A percentile compares a stretch with the other conserved stretches of the same genome.
Conservation (phyloP, 2,888 invertebrate genomes). For the Opisthograptis luteolata region DNA sequence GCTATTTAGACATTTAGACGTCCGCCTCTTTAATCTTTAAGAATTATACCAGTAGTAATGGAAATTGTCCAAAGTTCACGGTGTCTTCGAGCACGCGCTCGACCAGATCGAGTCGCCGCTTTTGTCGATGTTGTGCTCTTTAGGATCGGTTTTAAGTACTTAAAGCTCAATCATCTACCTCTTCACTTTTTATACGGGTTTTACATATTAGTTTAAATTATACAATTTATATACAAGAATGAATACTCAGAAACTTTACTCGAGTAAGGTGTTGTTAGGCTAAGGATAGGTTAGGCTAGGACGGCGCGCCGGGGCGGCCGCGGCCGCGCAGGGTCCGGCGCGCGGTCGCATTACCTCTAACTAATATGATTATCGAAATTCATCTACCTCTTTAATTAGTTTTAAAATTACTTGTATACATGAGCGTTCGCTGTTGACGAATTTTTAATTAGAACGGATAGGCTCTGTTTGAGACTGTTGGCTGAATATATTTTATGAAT, state of each 20-base stretch:
- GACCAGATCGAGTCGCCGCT: slow-evolving; percentile 42
- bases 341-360: slow-evolving; percentile 61
- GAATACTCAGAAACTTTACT: slow-evolving; percentile 84
- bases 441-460: slow-evolving; percentile 65
- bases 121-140: slow-evolving; percentile 66
- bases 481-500: slow-evolving; percentile 80
- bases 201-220: slow-evolving; percentile 83
- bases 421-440: slow-evolving; percentile 73
- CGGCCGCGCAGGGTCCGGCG: slow-evolving; percentile 78
- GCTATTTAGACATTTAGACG: slow-evolving; percentile 78
- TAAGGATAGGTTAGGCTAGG: slow-evolving; percentile 53
- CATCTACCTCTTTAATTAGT: slow-evolving; percentile 83
- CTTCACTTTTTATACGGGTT: slow-evolving; percentile 85
- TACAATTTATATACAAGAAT: slow-evolving; percentile 83
- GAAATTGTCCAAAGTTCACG: slow-evolving; percentile 49
- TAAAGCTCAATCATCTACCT: slow-evolving; percentile 83
- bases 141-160: slow-evolving; percentile 80
- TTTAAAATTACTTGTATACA: slow-evolving; percentile 60
- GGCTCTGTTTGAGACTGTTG: slow-evolving; percentile 76
- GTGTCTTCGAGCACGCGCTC: slow-evolving; percentile 51
- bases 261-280: slow-evolving; percentile 80
- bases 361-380: slow-evolving; percentile 71
- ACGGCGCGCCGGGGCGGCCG: slow-evolving; percentile 69
- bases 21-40: slow-evolving; percentile 79
- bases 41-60: slow-evolving; percentile 63